Percentiles rank a stretch among this genome's conserved stretches.
Conservation (phyloP, 2,888 invertebrate species). For the Xanthorhoe designata region DNA sequence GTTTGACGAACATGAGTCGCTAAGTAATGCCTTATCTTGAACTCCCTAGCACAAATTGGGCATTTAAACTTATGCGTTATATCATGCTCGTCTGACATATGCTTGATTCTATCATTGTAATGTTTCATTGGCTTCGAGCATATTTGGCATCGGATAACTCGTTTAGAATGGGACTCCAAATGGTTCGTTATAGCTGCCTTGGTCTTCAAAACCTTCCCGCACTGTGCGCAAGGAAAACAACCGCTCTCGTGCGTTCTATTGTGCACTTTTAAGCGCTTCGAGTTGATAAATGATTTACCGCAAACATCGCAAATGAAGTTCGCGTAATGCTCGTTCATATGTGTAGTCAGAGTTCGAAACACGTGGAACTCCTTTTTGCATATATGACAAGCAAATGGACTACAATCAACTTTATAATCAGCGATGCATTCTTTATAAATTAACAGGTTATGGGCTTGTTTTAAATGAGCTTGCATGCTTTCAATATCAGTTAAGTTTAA, state of each 20-base stretch:
- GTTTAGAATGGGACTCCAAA: slow-evolving; percentile 72
- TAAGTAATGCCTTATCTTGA: slow-evolving; percentile 75
- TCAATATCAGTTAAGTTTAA: slow-evolving; percentile 62
- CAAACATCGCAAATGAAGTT: slow-evolving; percentile 82
- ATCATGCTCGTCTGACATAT: slow-evolving; percentile 73
- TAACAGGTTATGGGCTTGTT: slow-evolving; percentile 59
- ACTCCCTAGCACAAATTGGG: slow-evolving; percentile 66
- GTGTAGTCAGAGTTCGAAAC: slow-evolving; percentile 71
- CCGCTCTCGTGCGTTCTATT: slow-evolving; percentile 79
- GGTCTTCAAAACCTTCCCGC: slow-evolving; percentile 71
- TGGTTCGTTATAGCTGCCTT: slow-evolving; percentile 71
- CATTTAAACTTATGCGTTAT: slow-evolving; percentile 75
- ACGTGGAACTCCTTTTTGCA: slow-evolving; percentile 71
- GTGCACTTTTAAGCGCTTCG: slow-evolving; percentile 79
- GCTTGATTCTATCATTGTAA: slow-evolving; percentile 75
- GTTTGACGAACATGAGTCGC: slow-evolving; percentile 76
- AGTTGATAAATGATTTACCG: slow-evolving; percentile 79
- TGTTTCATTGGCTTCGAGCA: slow-evolving; percentile 76
- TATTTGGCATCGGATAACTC: slow-evolving; percentile 71
- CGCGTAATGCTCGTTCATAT: slow-evolving; percentile 80
- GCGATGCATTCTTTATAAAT: slow-evolving; percentile 75
- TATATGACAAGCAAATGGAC: slow-evolving; percentile 70
- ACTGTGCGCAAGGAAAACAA: slow-evolving; percentile 64
- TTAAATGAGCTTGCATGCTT: slow-evolving; percentile 64
- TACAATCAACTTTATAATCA: slow-evolving; percentile 69